phyloP scores from a whole-genome alignment of 1,140 invertebrate genomes.

The Ceratina japonica region DNA sequence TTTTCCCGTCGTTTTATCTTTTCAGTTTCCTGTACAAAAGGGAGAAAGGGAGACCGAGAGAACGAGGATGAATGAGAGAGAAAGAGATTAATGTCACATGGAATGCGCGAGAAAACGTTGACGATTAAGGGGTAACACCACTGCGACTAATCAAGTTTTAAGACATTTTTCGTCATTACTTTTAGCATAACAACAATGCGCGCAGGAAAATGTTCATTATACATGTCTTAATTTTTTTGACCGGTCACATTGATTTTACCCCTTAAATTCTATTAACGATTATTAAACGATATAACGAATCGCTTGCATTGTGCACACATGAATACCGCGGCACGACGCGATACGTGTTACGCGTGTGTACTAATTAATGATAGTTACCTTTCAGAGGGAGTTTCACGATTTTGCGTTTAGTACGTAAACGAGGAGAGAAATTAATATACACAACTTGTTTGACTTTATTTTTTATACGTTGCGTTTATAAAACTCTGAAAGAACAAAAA shows the following conservation, averaged over 20 bases:
- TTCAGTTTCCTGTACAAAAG: not conserved
- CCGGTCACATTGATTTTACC: too few relatives aligned
- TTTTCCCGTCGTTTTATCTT: not conserved
- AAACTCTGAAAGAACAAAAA: not conserved
- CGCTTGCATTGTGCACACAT: constrained; percentile 16
- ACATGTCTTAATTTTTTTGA: too few relatives aligned
- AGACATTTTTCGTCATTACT: too few relatives aligned
- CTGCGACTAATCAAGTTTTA: too few relatives aligned
- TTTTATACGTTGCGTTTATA: constrained; percentile 63
- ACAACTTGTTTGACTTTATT: constrained; percentile 59
- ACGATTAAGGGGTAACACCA: constrained; percentile 12
- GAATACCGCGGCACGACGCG: not conserved
- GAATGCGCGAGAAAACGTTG: constrained; percentile 36
- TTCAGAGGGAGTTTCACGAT: constrained; percentile 20
- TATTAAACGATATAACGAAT: constrained; percentile 31
- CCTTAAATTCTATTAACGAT: constrained; percentile 25
- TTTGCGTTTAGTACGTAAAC: constrained; percentile 39
- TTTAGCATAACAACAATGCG: too few relatives aligned
- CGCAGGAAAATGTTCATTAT: too few relatives aligned
- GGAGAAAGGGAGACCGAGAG: not conserved
- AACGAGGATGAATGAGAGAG: not conserved
- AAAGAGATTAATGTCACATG: constrained; percentile 24
- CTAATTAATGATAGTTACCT: not conserved
- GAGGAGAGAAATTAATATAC: constrained; percentile 35
- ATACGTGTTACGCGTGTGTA: not conserved